These are phyloP conservation scores for Aphyosemion australe DNA, from an alignment of 2,113 vertebrate genomes.

Conservation along the genomic window DNA sequence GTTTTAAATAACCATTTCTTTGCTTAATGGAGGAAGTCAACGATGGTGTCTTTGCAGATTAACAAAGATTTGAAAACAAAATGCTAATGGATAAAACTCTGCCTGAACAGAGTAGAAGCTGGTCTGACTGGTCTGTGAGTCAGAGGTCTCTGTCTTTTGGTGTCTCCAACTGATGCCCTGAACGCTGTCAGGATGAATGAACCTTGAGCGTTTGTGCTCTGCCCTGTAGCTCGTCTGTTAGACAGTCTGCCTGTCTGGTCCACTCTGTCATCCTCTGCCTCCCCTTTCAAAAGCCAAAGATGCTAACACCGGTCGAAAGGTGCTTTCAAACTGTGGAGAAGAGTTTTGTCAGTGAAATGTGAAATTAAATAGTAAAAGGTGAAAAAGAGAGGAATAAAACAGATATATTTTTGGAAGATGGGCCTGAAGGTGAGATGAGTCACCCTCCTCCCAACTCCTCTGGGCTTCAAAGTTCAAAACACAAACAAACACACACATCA, in stretches of 20 bases:
- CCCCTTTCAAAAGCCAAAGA: slow-evolving; percentile 2
- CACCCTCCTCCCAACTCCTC: slow-evolving; percentile 25
- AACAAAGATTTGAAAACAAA: no score
- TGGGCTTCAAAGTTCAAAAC: slow-evolving; percentile 16
- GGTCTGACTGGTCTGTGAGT: slow-evolving; percentile 8
- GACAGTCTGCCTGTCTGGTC: not conserved
- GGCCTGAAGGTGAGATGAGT: slow-evolving; percentile 41
- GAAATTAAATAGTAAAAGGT: no score
- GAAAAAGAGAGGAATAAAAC: no score
- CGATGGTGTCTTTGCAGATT: no score
- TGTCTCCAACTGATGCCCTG: slow-evolving; percentile 19
- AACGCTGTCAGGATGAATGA: slow-evolving; percentile 46
- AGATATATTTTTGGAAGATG: no score
- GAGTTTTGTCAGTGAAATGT: no score
- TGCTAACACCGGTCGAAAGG: not conserved
- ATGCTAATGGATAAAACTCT: no score
- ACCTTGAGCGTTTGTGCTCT: slow-evolving; percentile 4
- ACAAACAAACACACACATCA: slow-evolving; percentile 8
- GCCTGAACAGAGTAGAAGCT: slow-evolving; percentile 9
- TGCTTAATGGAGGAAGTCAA: no score
- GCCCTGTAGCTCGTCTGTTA: slow-evolving; percentile 33
- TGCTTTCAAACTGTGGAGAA: not conserved
- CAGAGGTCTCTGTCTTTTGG: slow-evolving; percentile 16
- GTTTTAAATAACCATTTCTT: no score
- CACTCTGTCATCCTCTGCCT: slow-evolving; percentile 14